phyloP scores from a whole-genome alignment of 2,797 vertebrate species.

The Agapornis canus region DNA sequence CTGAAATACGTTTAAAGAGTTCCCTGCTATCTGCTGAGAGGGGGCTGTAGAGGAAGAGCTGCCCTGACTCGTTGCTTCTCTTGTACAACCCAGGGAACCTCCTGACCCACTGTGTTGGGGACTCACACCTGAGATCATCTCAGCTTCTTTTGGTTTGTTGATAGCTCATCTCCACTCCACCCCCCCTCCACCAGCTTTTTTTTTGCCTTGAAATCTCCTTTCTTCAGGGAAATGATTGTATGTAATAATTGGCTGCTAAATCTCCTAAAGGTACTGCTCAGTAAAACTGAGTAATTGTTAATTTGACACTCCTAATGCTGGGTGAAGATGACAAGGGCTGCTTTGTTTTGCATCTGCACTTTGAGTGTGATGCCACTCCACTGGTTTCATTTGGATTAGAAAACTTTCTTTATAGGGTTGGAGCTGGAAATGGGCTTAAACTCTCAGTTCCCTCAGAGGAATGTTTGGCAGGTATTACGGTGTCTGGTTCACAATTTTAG shows the following conservation, averaged over 20 bases:
- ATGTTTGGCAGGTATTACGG: neutral
- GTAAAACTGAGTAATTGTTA: neutral
- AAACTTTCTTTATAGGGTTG: neutral
- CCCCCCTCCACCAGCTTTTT: accelerated
- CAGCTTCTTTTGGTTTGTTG: neutral
- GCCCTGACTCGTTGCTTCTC: neutral
- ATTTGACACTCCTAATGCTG: neutral
- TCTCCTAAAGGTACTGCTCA: neutral
- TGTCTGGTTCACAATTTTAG: neutral
- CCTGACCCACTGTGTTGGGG: no score
- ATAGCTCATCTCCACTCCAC: accelerated
- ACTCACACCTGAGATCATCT: neutral
- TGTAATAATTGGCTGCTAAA: slow-evolving; percentile 6
- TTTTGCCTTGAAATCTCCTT: neutral
- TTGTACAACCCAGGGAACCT: neutral
- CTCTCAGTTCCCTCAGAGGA: neutral
- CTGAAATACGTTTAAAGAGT: neutral
- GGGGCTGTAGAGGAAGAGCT: neutral
- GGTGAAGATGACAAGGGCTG: neutral
- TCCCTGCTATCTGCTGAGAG: neutral
- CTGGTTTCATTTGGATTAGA: neutral
- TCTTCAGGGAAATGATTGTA: neutral
- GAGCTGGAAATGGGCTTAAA: neutral
- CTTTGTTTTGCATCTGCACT: neutral
- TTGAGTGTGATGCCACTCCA: neutral